These are phyloP conservation scores for Mnemiopsis leidyi DNA, from an alignment of 37 sponge, comb jelly and placozoan species.

Conservation along the genomic window DNA sequence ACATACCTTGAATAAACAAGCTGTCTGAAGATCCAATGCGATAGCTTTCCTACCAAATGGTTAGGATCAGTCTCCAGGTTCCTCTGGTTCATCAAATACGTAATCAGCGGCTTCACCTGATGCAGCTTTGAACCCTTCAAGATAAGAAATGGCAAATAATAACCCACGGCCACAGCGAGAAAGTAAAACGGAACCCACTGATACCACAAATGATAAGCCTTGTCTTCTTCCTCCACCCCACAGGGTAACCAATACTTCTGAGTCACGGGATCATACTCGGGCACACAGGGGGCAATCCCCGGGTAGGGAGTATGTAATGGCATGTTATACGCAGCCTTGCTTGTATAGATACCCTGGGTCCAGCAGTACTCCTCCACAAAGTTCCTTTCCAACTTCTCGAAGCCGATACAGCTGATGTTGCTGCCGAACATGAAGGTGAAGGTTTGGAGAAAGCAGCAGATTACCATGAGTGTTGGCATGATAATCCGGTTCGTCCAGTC, in stretches of 20 bases:
- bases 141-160: constrained; percentile 53
- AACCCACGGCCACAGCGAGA: constrained; percentile 13
- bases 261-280: not conserved
- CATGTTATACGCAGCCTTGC: constrained; percentile 48
- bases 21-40: not conserved
- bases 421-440: not conserved
- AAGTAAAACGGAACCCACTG: constrained; percentile 62
- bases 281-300: constrained; percentile 27
- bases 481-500: constrained; percentile 32
- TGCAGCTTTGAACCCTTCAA: not conserved
- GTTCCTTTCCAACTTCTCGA: not conserved
- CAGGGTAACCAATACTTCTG: no score
- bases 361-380: constrained; percentile 47
- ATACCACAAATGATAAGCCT: constrained; percentile 40
- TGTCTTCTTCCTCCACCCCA: not conserved
- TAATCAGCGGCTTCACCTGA: constrained; percentile 6
- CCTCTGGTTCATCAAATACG: not conserved
- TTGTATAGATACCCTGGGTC: constrained; percentile 60
- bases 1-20: not conserved
- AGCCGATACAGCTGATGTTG: constrained; percentile 36
- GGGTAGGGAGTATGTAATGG: constrained; percentile 15
- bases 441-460: not conserved
- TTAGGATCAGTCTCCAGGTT: not conserved
- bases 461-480: constrained; percentile 26
- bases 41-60: not conserved